Evolutionary conservation across 2,797 vertebrate genomes (phyloP), one percentile per base, ranked within the genome.

Genomic region (Mycteria americana): DNA sequence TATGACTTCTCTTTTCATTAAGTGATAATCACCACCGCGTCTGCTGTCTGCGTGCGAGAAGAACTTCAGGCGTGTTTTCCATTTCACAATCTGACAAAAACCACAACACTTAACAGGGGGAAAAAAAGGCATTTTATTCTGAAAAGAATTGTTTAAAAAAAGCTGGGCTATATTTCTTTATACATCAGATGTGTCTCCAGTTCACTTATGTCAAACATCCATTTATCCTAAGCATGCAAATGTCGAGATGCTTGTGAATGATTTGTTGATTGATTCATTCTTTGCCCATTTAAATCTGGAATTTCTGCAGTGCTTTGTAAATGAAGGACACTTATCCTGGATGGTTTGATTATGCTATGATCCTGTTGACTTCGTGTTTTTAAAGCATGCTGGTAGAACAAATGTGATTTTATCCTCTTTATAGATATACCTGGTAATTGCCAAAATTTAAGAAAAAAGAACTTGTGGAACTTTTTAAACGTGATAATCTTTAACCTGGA

Each of bases 1-100:
- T 88, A 84, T 75, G 74, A 93, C 88, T 95, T 94, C 91, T 94
- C 93, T 96, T 97, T 95, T 96, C 91, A 90, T 95, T 90, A 94
- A 95, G 92, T 92, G 92, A 91, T 95, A 85, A 92, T 97, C 88
- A 76, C 88, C 76, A 69, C 82, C n/a, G 24, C 2, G 28, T 87
- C 94, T 96, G 89, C 77, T 95, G 80, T 93, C 93, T 93, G 86
- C 35, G 3, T 96, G 77, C 5, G 1, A 92, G 89, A 92, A 86
- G 69, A 95, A 90, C 74, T 96, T 92, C 63, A 84, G 74, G 50
- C 82, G 0, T 94, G 94, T 82, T 96, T 93, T 91, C 81, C 60
- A 72, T 96, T 96, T 93, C 65, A 46, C 70, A 82, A 87, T 88
- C 86, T 95, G 94, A 95, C 88, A 93, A 94, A 93, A 91, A 6